These are phyloP conservation scores for Aulostomus chinensis DNA, from an alignment of 2,797 vertebrate species.

Conservation along the genomic window DNA sequence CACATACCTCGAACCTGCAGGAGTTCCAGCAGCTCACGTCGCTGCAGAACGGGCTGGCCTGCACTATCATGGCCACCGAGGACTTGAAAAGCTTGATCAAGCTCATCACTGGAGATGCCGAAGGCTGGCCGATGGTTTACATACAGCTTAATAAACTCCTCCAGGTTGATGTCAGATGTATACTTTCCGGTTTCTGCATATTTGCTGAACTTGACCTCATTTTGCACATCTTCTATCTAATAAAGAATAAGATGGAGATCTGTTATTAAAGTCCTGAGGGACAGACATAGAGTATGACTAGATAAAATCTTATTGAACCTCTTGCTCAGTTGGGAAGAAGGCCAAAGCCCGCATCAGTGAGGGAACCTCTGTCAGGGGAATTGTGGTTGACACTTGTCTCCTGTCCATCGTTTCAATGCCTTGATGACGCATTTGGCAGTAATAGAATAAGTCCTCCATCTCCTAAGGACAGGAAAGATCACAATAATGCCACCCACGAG, in stretches of 20 bases:
- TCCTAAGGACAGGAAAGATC: slow-evolving; percentile 78
- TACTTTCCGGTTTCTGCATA: slow-evolving; percentile 86
- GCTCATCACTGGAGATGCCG: slow-evolving; percentile 74
- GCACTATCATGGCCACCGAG: slow-evolving; percentile 75
- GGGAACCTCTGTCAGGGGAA: slow-evolving; percentile 86
- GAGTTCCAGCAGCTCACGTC: slow-evolving; percentile 81
- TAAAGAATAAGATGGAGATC: slow-evolving; percentile 6
- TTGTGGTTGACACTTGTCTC: slow-evolving; percentile 80
- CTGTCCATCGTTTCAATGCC: slow-evolving; percentile 82
- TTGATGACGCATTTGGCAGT: slow-evolving; percentile 85
- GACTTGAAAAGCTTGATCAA: slow-evolving; percentile 78
- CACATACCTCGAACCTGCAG: slow-evolving; percentile 85
- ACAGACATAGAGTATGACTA: too few species aligned
- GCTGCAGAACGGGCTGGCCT: slow-evolving; percentile 72
- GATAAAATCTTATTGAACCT: slow-evolving; percentile 85
- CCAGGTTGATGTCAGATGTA: slow-evolving; percentile 84
- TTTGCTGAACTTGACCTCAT: slow-evolving; percentile 90
- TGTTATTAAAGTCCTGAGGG: too few species aligned
- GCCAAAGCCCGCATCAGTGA: slow-evolving; percentile 91
- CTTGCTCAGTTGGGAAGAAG: slow-evolving; percentile 90
- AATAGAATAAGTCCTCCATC: slow-evolving; percentile 94
- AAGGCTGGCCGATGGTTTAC: slow-evolving; percentile 90
- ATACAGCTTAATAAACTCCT: slow-evolving; percentile 90
- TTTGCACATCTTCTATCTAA: slow-evolving; percentile 91
- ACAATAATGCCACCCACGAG: background rate